These are phyloP conservation scores for Drosophila varians DNA, from an alignment of 1,140 invertebrate genomes.

Conservation along the genomic window DNA sequence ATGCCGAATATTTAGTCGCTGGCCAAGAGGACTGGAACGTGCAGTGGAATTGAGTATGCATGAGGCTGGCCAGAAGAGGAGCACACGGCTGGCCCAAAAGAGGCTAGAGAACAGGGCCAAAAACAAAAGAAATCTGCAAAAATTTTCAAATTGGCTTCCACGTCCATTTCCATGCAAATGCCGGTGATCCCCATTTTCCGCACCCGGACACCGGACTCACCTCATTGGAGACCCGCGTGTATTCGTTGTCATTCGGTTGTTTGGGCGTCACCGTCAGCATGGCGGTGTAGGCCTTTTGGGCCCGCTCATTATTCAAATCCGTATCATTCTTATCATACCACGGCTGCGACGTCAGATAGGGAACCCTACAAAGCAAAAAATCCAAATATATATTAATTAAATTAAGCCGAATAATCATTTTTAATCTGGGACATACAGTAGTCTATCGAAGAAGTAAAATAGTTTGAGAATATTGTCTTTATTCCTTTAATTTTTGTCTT, in stretches of 20 bases:
- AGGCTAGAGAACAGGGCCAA: not conserved
- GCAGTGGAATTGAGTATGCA: constrained; percentile 58
- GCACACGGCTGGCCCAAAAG: not conserved
- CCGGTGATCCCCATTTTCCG: not conserved
- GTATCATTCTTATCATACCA: constrained; percentile 94
- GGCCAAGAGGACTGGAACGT: constrained; percentile 26
- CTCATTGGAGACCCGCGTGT: constrained; percentile 90
- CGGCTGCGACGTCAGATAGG: constrained; percentile 85
- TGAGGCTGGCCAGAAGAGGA: constrained; percentile 17
- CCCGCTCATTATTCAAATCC: constrained; percentile 91
- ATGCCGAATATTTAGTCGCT: constrained; percentile 49
- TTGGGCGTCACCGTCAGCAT: constrained; percentile 94
- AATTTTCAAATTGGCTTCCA: constrained; percentile 33
- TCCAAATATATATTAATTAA: not conserved
- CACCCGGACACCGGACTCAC: constrained; percentile 83
- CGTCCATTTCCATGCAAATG: constrained; percentile 66
- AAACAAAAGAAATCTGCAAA: constrained; percentile 26
- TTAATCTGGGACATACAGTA: constrained; percentile 1
- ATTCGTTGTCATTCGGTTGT: constrained; percentile 92
- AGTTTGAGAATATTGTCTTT: too few relatives aligned
- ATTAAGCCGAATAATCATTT: not conserved
- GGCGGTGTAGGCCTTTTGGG: constrained; percentile 94
- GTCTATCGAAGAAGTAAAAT: not conserved
- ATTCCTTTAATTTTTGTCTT: too few relatives aligned
- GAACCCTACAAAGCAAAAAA: constrained; percentile 56